phyloP scores from a whole-genome alignment of 2,113 vertebrate species.

The Pachyramphus minor region DNA sequence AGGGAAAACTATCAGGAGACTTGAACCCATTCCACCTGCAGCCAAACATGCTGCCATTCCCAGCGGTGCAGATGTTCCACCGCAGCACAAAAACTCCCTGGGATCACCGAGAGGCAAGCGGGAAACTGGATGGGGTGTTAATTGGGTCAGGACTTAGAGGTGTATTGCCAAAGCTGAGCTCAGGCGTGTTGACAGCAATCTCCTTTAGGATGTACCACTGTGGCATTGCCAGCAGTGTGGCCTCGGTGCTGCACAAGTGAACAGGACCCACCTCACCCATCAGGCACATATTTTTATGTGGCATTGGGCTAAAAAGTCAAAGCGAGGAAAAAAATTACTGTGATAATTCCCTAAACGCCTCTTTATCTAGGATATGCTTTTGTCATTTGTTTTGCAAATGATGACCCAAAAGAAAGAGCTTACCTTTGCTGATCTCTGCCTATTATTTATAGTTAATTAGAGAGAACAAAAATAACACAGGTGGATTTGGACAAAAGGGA shows the following conservation, averaged over 20 bases:
- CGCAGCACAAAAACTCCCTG: neutral
- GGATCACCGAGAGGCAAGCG: neutral
- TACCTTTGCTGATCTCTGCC: neutral
- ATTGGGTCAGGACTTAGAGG: fast-evolving
- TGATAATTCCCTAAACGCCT: neutral
- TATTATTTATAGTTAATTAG: neutral
- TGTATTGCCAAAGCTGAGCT: neutral
- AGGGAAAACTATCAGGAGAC: neutral
- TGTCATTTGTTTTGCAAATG: neutral
- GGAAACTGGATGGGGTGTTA: neutral
- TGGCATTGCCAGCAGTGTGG: neutral
- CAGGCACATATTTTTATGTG: neutral
- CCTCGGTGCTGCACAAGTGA: neutral
- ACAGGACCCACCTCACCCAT: neutral
- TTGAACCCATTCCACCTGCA: neutral
- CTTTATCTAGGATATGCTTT: neutral
- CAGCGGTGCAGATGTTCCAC: neutral
- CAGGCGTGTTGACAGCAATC: neutral
- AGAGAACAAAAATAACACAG: neutral
- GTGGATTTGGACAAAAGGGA: neutral
- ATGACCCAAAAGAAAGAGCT: neutral
- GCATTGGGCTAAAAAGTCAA: neutral
- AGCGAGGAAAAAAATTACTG: neutral
- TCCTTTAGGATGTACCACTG: neutral
- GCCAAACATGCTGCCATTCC: neutral